Conservation (phyloP, 2,888 invertebrate species). For the Mythimna ferrago region DNA sequence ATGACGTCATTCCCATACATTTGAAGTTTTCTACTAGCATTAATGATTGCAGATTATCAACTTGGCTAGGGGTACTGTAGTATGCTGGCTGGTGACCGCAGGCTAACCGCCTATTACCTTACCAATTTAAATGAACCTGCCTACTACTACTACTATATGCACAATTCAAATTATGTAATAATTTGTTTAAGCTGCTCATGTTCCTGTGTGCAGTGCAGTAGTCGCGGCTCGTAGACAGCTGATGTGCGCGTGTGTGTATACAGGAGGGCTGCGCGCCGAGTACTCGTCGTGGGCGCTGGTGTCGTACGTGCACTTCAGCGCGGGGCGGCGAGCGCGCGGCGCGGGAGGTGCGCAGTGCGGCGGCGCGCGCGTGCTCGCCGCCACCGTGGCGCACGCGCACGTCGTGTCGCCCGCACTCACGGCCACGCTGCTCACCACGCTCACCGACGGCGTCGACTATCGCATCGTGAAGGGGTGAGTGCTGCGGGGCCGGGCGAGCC, state of each 20-base stretch:
- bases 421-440: conserved; percentile 52
- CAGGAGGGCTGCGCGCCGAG: conserved; percentile 76
- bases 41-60: no score
- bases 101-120: not conserved
- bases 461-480: conserved; percentile 71
- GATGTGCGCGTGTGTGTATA: not conserved
- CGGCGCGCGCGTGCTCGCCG: conserved; percentile 59
- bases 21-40: no score
- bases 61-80: no score
- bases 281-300: conserved; percentile 70
- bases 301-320: conserved; percentile 74
- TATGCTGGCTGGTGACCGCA: not conserved
- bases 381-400: conserved; percentile 71
- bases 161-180: not conserved
- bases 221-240: not conserved
- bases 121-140: not conserved
- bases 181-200: not conserved
- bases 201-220: not conserved
- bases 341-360: conserved; percentile 12
- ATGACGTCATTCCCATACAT: no score
- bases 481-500: no score
- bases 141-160: not conserved
- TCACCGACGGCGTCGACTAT: conserved; percentile 62
- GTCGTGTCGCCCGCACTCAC: conserved; percentile 70
- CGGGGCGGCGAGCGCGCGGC: conserved; percentile 58